These are phyloP conservation scores for Clupea harengus DNA, from an alignment of 2,113 vertebrate species.

Conservation along the genomic window DNA sequence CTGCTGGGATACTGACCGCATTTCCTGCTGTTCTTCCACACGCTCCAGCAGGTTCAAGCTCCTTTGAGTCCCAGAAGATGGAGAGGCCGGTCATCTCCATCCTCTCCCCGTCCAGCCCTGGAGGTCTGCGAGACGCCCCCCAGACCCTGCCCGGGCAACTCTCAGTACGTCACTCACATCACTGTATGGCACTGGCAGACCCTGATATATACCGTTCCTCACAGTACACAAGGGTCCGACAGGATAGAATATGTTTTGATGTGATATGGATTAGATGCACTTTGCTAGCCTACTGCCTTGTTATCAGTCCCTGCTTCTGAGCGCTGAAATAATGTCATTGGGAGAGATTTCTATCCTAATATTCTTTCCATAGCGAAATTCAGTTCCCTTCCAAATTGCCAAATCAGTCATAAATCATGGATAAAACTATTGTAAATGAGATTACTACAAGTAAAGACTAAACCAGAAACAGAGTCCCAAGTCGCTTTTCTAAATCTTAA, in stretches of 20 bases:
- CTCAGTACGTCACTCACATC: conserved; percentile 34
- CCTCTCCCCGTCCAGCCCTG: conserved; percentile 93
- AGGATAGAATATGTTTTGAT: too few species aligned
- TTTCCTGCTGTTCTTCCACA: conserved; percentile 24
- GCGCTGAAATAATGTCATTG: not conserved
- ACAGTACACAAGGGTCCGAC: too few species aligned
- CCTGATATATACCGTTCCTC: too few species aligned
- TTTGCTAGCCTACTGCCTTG: not conserved
- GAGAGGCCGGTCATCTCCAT: conserved; percentile 95
- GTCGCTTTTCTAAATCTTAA: not conserved
- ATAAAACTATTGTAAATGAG: not conserved
- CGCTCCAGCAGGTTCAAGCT: conserved; percentile 88
- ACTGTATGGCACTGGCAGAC: not conserved
- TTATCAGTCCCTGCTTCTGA: not conserved
- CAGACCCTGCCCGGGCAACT: conserved; percentile 93
- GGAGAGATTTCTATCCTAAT: not conserved
- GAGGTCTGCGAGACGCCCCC: conserved; percentile 87
- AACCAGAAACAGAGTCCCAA: not conserved
- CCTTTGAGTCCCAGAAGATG: conserved; percentile 99
- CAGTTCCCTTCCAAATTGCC: not conserved
- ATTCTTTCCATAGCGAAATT: not conserved
- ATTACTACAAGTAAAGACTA: not conserved
- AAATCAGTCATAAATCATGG: not conserved
- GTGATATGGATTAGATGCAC: not conserved
- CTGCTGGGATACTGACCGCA: not conserved